Evolutionary conservation across 2,113 vertebrate species (phyloP).

Genomic region (Alaudala cheleensis): DNA sequence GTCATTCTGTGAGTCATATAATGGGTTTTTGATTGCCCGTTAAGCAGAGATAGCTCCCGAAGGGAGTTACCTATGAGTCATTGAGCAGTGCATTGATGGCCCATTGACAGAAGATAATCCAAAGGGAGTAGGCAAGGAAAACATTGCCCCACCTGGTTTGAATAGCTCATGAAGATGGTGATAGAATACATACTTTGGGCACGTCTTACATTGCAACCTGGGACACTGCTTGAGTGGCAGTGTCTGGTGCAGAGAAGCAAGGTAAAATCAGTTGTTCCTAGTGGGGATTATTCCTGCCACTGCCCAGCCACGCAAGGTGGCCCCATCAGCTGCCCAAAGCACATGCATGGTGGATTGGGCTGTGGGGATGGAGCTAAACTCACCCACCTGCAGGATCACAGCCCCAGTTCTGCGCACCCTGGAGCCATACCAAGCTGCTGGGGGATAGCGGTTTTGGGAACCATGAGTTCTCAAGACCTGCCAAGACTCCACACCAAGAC

Average conservation of each 20-base stretch:
- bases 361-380: not conserved
- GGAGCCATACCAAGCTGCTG: not conserved
- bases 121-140: too few relatives aligned
- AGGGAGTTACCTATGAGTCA: too few relatives aligned
- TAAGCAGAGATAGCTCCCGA: too few relatives aligned
- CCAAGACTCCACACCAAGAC: not conserved
- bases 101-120: too few relatives aligned
- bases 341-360: not conserved
- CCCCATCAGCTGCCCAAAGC: not conserved
- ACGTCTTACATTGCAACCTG: too few relatives aligned
- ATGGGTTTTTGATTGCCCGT: too few relatives aligned
- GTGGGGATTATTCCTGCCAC: not conserved
- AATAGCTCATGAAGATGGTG: too few relatives aligned
- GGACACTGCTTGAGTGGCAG: not conserved
- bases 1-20: too few relatives aligned
- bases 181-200: too few relatives aligned
- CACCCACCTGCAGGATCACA: not conserved
- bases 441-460: not conserved
- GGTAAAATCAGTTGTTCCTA: not conserved
- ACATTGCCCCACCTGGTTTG: too few relatives aligned
- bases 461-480: not conserved
- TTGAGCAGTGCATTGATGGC: too few relatives aligned
- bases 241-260: rapidly evolving
- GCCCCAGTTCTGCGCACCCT: not conserved
- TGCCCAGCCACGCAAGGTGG: not conserved